phyloP scores from a whole-genome alignment of 2,888 invertebrate genomes.

The Polydesmus complanatus region DNA sequence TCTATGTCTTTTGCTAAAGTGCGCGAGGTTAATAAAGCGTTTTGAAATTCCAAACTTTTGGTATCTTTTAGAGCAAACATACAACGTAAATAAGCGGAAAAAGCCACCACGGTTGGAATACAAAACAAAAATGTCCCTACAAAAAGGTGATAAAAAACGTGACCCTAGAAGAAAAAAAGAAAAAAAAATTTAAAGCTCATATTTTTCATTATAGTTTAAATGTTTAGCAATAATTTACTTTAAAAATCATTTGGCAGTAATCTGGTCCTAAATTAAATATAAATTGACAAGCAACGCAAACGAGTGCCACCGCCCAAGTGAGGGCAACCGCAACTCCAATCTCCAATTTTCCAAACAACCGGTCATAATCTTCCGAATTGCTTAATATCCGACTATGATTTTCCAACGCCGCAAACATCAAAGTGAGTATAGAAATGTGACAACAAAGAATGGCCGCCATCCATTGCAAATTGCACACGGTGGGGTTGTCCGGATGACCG shows the following conservation, averaged over 20 bases:
- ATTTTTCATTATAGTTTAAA: too few species aligned
- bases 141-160: slow-evolving; percentile 35
- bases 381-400: slow-evolving; percentile 41
- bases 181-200: not conserved
- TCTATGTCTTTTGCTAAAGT: slow-evolving; percentile 42
- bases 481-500: slow-evolving; percentile 34
- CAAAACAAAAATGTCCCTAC: slow-evolving; percentile 45
- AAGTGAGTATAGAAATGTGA: slow-evolving; percentile 47
- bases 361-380: slow-evolving; percentile 32
- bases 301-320: slow-evolving; percentile 44
- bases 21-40: slow-evolving; percentile 10
- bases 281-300: slow-evolving; percentile 47
- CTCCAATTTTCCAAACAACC: slow-evolving; percentile 20
- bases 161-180: slow-evolving; percentile 10
- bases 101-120: slow-evolving; percentile 43
- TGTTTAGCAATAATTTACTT: slow-evolving; percentile 9
- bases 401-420: slow-evolving; percentile 50
- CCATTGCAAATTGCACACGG: slow-evolving; percentile 51
- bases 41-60: slow-evolving; percentile 16
- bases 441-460: slow-evolving; percentile 50
- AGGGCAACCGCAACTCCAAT: slow-evolving; percentile 39
- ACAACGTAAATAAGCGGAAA: slow-evolving; percentile 40
- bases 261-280: slow-evolving; percentile 33
- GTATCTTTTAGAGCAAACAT: slow-evolving; percentile 40
- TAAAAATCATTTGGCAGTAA: slow-evolving; percentile 25